Conservation (phyloP, 2,113 vertebrate genomes). For the Pagrus major region DNA sequence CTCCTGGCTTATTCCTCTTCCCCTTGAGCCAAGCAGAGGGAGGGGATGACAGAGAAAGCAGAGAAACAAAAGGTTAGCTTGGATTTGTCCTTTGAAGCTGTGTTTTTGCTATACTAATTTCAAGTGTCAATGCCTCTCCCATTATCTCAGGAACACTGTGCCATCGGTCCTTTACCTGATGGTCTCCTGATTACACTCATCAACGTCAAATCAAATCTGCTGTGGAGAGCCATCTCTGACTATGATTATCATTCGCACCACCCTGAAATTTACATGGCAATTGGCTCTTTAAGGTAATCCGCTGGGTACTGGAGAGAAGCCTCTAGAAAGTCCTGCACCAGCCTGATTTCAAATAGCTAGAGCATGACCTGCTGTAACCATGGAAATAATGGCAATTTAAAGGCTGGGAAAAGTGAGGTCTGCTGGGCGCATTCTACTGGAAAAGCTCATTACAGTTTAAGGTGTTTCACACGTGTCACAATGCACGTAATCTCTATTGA, state of each 20-base stretch:
- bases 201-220: slow-evolving; percentile 79
- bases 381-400: slow-evolving; percentile 77
- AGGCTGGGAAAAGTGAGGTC: slow-evolving; percentile 55
- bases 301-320: slow-evolving; percentile 56
- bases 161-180: slow-evolving; percentile 66
- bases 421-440: slow-evolving; percentile 55
- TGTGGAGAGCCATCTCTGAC: slow-evolving; percentile 71
- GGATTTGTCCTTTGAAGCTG: slow-evolving; percentile 60
- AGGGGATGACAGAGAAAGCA: slow-evolving; percentile 37
- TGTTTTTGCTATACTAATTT: slow-evolving; percentile 64
- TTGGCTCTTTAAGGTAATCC: slow-evolving; percentile 77
- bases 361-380: slow-evolving; percentile 73
- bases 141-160: slow-evolving; percentile 74
- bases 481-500: slow-evolving; percentile 73
- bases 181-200: slow-evolving; percentile 79
- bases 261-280: slow-evolving; percentile 78
- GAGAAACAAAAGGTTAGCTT: slow-evolving; percentile 73
- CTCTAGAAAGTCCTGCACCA: slow-evolving; percentile 60
- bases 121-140: slow-evolving; percentile 54
- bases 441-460: slow-evolving; percentile 77
- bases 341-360: slow-evolving; percentile 73
- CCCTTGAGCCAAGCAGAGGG: slow-evolving; percentile 83
- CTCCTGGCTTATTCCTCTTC: slow-evolving; percentile 95
- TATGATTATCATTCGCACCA: slow-evolving; percentile 69
- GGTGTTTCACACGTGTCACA: slow-evolving; percentile 71